Percentiles rank a stretch among this genome's conserved stretches.
Conservation (phyloP, 2,113 vertebrate species). For the Odocoileus hemionus region DNA sequence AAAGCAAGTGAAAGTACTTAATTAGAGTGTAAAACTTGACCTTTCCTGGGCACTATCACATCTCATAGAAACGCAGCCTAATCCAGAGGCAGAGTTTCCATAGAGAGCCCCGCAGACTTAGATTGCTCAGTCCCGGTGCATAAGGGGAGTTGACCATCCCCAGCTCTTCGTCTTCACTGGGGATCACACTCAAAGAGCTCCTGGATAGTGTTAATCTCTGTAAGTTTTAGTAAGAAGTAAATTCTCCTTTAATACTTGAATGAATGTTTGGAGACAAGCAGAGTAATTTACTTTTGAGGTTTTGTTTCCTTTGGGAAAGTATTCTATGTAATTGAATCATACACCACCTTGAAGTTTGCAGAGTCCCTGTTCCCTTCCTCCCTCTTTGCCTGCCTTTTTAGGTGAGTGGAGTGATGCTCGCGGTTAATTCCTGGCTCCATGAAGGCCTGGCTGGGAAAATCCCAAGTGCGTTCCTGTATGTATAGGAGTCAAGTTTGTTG, state of each 20-base stretch:
- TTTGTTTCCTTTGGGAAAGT: not conserved
- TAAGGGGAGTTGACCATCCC: too few relatives aligned
- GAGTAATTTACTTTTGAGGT: not conserved
- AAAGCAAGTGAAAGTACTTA: slow-evolving; percentile 46
- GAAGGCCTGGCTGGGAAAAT: not conserved
- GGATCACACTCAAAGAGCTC: not conserved
- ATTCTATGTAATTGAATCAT: not conserved
- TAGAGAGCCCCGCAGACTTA: not conserved
- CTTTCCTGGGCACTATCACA: slow-evolving; percentile 6
- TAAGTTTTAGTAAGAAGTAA: not conserved
- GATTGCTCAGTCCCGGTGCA: not conserved
- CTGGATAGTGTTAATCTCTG: not conserved
- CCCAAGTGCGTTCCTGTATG: not conserved
- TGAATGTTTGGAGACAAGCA: not conserved
- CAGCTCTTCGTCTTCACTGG: not conserved
- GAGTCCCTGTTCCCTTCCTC: not conserved
- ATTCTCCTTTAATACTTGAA: not conserved
- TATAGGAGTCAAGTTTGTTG: not conserved
- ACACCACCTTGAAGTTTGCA: not conserved
- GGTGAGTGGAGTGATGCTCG: not conserved
- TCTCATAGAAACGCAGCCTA: not conserved
- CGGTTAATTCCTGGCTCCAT: not conserved
- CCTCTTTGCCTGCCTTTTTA: not conserved
- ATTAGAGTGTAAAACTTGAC: slow-evolving; percentile 45
- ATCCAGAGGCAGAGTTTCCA: not conserved